Conservation (phyloP, 2,113 vertebrate species). For the Tragulus kanchil region DNA sequence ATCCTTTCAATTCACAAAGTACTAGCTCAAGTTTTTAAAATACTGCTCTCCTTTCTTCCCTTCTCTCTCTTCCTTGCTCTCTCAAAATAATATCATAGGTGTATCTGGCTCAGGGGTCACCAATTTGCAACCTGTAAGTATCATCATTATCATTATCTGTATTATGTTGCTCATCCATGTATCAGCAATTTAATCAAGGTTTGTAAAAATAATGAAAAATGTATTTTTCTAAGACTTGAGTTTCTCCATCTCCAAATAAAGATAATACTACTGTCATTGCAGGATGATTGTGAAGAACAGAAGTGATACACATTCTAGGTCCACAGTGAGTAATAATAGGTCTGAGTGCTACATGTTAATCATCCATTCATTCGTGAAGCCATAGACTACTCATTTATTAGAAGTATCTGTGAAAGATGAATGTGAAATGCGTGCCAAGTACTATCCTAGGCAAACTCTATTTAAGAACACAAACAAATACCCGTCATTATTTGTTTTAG, state of each 20-base stretch:
- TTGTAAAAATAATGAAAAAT: background rate
- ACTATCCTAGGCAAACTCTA: background rate
- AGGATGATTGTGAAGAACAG: background rate
- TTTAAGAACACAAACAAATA: background rate
- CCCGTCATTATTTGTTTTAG: background rate
- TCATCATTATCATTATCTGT: background rate
- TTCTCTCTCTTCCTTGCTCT: background rate
- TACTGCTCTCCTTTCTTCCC: background rate
- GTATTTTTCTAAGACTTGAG: background rate
- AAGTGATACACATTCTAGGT: background rate
- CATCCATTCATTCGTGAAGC: background rate
- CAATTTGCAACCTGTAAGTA: background rate
- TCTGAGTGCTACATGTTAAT: background rate
- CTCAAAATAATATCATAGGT: background rate
- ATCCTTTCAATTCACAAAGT: background rate
- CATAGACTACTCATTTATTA: background rate
- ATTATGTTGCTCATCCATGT: background rate
- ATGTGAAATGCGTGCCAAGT: background rate
- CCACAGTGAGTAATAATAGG: background rate
- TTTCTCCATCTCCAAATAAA: background rate
- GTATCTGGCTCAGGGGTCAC: background rate
- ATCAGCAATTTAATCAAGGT: background rate
- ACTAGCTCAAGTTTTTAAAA: background rate
- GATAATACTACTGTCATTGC: background rate
- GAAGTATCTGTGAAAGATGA: background rate